These are phyloP conservation scores for Hirudinaria manillensis DNA, from an alignment of 2,888 invertebrate species.

Conservation along the genomic window DNA sequence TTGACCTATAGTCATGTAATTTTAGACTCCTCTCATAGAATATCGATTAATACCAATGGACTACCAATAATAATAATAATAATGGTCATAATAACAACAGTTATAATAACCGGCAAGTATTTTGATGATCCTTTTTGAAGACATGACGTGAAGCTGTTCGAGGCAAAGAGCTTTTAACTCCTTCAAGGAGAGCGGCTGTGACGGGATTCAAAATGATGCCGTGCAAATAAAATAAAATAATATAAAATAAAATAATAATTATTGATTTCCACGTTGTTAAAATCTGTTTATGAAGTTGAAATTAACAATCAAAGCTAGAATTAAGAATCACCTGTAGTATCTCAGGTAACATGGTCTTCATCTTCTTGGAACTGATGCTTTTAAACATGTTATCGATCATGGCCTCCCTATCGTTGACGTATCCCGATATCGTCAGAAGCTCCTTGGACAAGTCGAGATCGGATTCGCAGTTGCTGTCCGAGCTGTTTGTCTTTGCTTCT, in stretches of 20 bases:
- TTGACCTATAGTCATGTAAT: too few relatives aligned
- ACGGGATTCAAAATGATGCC: background rate
- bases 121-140: conserved; percentile 50
- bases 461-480: conserved; percentile 40
- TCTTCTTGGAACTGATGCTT: conserved; percentile 51
- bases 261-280: background rate
- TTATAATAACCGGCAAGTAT: conserved; percentile 50
- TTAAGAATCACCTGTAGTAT: conserved; percentile 50
- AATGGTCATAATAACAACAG: too few relatives aligned
- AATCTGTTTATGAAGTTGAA: background rate
- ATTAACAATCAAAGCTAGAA: conserved; percentile 31
- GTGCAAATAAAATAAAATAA: background rate
- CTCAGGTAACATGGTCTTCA: conserved; percentile 55
- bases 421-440: conserved; percentile 52
- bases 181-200: conserved; percentile 25
- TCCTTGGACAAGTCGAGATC: conserved; percentile 53
- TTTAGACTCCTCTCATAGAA: too few relatives aligned
- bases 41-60: too few relatives aligned
- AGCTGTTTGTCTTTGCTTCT: background rate
- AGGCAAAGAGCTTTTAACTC: conserved; percentile 53
- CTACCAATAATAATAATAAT: too few relatives aligned
- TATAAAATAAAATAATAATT: background rate
- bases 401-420: conserved; percentile 50
- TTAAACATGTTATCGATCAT: conserved; percentile 54
- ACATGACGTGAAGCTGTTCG: conserved; percentile 54